Base-by-base conservation (phyloP, 2,888 invertebrate genomes). In the Hyles lineata region DNA sequence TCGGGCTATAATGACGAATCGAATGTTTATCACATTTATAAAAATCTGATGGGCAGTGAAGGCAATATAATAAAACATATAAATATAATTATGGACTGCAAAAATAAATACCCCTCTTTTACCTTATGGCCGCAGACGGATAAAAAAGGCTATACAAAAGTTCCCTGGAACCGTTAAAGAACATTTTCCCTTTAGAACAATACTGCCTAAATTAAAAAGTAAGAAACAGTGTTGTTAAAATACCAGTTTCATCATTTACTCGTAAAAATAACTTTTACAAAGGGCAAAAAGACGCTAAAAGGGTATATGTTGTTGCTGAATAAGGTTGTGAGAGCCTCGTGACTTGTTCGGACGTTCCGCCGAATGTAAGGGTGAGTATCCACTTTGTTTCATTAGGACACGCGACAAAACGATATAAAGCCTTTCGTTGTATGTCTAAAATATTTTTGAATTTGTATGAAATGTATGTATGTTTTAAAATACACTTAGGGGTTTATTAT, bases 321-420 rank as follows among this genome's bases (percentile, higher is more conserved):
- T 85, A 86, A 85, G 86, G 86, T 81, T 84, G 80, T 79, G 80
- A 82, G 82, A 82, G 84, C 77, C 89, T 92, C 92, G 92, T 92
- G 92, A 92, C 91, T 91, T 83, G 87, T 85, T 84, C 86, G 82
- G 85, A 82, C 84, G 78, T 74, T 77, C 81, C 78, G 78, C 76
- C 74, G 77, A 76, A 82, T 60, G 52, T 70, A 69, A 72, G 69
- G 67, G 67, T 50, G 32, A 21, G 17, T 70, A 17, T 72, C 17
- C 70, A 72, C 58, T 61, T 25, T 61, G 55, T 23, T 19, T 63
- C 50, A 25, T 17, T 32, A 50, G 19, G 29, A 58, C 58, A 55
- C 8, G 21, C 43, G 43, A 17, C 29, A 25, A 9, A 52, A 61
- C n/a, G n/a, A 21, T 61, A 21, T 59, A 59, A n/a, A 17, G 5